Conservation (phyloP, 2,797 vertebrate genomes). For the Semotilus atromaculatus region DNA sequence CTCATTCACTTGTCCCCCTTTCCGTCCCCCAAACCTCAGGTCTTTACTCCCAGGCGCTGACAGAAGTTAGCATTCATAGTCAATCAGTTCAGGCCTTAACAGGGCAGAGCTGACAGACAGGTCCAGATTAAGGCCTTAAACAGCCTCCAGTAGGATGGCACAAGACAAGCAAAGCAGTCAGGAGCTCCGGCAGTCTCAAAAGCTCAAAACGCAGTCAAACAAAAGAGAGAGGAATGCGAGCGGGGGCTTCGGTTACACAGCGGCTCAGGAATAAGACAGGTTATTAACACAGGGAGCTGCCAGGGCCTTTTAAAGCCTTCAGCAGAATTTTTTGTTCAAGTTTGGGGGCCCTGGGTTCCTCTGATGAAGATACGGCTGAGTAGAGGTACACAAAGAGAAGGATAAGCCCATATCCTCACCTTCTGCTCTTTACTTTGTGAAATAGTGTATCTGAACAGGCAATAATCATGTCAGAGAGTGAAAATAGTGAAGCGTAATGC, state of each 20-base stretch:
- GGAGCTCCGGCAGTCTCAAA: constrained; percentile 59
- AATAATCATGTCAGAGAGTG: not conserved
- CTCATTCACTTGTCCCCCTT: constrained; percentile 62
- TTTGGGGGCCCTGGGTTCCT: constrained; percentile 48
- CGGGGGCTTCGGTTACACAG: constrained; percentile 74
- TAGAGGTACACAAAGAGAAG: constrained; percentile 9
- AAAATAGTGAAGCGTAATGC: not conserved
- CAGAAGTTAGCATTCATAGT: constrained; percentile 79
- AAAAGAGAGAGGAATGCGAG: constrained; percentile 77
- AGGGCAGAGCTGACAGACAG: constrained; percentile 83
- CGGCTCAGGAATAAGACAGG: constrained; percentile 71
- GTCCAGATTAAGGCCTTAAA: constrained; percentile 81
- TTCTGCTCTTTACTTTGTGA: constrained; percentile 2
- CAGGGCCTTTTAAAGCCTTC: constrained; percentile 63
- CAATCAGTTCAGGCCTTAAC: constrained; percentile 79
- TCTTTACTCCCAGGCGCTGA: constrained; percentile 78
- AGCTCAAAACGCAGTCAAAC: constrained; percentile 71
- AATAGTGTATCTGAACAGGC: not conserved
- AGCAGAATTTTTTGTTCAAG: constrained; percentile 63
- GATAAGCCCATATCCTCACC: constrained; percentile 16
- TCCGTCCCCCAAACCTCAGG: constrained; percentile 60
- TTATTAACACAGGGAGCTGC: constrained; percentile 72
- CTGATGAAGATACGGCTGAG: constrained; percentile 1
- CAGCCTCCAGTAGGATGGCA: constrained; percentile 77
- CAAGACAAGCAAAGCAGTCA: constrained; percentile 72